Evolutionary conservation across 2,113 vertebrate species (phyloP).

Genomic region (Rostratula benghalensis): DNA sequence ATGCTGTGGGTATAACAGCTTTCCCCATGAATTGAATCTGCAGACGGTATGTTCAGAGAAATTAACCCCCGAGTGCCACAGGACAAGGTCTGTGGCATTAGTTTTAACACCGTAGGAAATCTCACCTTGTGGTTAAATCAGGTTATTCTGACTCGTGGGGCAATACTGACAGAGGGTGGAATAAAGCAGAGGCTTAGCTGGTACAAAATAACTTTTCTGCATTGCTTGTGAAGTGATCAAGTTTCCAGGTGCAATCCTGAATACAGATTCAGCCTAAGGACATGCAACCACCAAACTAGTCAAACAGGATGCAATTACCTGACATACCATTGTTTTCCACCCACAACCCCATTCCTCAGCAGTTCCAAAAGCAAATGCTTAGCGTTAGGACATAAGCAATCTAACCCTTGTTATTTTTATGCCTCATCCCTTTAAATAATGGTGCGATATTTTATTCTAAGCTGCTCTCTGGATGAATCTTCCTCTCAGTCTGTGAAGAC

Average conservation of each 20-base stretch:
- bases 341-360: not conserved
- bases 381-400: not conserved
- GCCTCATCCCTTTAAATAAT: not conserved
- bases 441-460: not conserved
- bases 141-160: not conserved
- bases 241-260: not conserved
- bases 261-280: not conserved
- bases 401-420: not conserved
- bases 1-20: slow-evolving; percentile 32
- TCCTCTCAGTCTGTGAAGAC: not conserved
- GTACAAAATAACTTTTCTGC: not conserved
- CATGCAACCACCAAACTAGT: not conserved
- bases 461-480: not conserved
- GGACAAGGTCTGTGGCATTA: not conserved
- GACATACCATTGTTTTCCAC: not conserved
- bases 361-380: not conserved
- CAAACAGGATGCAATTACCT: not conserved
- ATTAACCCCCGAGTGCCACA: not conserved
- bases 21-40: not conserved
- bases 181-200: not conserved
- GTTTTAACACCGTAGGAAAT: not conserved
- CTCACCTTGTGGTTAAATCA: not conserved
- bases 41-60: not conserved
- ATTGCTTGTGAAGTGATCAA: not conserved
- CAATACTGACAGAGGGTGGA: not conserved